Conservation (phyloP, 2,113 vertebrate species). For the Dolichotis patagonum region DNA sequence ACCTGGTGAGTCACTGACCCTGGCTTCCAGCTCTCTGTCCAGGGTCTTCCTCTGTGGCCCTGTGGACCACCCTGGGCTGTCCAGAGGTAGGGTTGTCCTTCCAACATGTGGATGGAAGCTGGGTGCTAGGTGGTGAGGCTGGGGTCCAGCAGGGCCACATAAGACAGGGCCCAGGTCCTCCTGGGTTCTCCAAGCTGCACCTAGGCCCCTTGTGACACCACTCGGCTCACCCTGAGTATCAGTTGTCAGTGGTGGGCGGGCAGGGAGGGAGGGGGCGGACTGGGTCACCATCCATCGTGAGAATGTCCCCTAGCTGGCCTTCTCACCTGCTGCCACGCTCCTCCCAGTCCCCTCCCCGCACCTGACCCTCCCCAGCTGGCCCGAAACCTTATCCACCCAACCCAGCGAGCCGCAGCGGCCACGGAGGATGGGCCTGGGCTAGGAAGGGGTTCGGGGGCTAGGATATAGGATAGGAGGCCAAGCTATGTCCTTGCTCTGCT, state of each 20-base stretch:
- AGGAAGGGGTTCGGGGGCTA: neutral
- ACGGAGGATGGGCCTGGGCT: neutral
- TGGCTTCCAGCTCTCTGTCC: accelerated
- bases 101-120: accelerated
- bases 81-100: neutral
- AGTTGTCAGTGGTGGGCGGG: slow-evolving; percentile 53
- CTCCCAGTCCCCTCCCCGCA: neutral
- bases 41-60: accelerated
- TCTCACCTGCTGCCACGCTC: slow-evolving; percentile 85
- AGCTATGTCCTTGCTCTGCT: neutral
- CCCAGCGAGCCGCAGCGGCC: neutral
- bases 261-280: neutral
- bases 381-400: slow-evolving; percentile 7
- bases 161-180: slow-evolving; percentile 28
- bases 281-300: slow-evolving; percentile 83
- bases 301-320: slow-evolving; percentile 82
- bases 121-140: neutral
- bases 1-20: neutral
- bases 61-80: neutral
- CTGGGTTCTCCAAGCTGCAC: slow-evolving; percentile 65
- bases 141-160: neutral
- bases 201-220: slow-evolving; percentile 88
- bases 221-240: slow-evolving; percentile 80
- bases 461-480: neutral
- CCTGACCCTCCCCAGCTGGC: neutral